These are phyloP conservation scores for Syrista parreyssii DNA, from an alignment of 2,888 invertebrate genomes.

Conservation along the genomic window DNA sequence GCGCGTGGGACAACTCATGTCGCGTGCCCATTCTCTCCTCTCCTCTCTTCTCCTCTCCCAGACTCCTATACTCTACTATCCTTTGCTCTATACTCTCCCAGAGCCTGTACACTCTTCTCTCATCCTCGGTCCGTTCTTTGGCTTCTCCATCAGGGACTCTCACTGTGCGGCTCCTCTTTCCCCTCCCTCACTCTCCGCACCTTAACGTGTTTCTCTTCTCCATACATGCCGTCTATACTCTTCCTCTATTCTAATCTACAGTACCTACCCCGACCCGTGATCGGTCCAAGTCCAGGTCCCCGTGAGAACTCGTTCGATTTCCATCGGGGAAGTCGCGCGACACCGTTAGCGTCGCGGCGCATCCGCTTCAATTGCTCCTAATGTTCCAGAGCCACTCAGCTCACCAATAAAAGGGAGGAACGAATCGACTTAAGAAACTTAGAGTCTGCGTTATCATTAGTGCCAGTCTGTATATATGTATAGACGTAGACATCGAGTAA, in stretches of 20 bases:
- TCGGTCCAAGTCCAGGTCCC: not conserved
- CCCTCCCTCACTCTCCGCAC: not conserved
- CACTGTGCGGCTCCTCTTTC: constrained; percentile 1
- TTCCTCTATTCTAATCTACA: not conserved
- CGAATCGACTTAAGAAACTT: not conserved
- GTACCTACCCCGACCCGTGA: not conserved
- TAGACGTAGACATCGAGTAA: not conserved
- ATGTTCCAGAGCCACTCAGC: not conserved
- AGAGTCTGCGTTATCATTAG: not conserved
- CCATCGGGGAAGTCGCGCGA: not conserved
- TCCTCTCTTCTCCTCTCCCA: not conserved
- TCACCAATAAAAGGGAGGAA: not conserved
- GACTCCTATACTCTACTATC: not conserved
- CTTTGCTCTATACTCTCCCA: not conserved
- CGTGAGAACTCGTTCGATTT: not conserved
- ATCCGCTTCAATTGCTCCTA: not conserved
- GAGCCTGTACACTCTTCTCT: not conserved
- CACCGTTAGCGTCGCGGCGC: not conserved
- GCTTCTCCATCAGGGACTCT: not conserved
- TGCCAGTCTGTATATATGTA: not conserved
- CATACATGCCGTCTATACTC: not conserved
- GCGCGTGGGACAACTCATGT: constrained; percentile 23
- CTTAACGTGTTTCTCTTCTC: not conserved
- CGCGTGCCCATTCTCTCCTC: constrained; percentile 17
- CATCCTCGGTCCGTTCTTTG: not conserved